These are phyloP conservation scores for Ahaetulla prasina DNA, from an alignment of 2,113 vertebrate genomes.

Conservation along the genomic window DNA sequence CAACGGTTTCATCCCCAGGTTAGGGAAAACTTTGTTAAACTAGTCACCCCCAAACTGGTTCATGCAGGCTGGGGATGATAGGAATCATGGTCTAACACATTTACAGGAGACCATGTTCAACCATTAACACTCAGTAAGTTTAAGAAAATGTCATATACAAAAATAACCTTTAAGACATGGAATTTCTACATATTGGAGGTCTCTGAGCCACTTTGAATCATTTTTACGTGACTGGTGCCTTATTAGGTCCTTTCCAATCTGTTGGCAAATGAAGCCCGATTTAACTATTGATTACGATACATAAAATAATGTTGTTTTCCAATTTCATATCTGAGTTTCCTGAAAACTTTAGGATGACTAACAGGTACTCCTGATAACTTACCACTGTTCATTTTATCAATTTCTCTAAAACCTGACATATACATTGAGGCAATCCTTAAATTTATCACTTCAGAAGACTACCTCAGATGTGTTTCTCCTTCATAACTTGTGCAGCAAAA, in stretches of 20 bases:
- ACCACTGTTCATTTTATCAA: slow-evolving; percentile 23
- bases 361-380: slow-evolving; percentile 10
- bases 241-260: neutral
- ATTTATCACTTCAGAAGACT: slow-evolving; percentile 26
- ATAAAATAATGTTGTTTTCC: slow-evolving; percentile 4
- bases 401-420: slow-evolving; percentile 29
- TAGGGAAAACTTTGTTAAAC: neutral
- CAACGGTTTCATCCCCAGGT: neutral
- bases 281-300: slow-evolving; percentile 1
- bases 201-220: neutral
- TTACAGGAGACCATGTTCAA: neutral
- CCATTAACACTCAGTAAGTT: neutral
- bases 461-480: slow-evolving; percentile 19
- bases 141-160: neutral
- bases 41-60: neutral
- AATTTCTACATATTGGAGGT: neutral
- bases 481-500: slow-evolving; percentile 11
- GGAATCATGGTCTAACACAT: neutral
- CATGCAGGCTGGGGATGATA: neutral
- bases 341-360: slow-evolving; percentile 11
- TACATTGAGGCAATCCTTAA: slow-evolving; percentile 19
- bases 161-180: neutral
- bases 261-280: neutral
- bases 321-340: slow-evolving; percentile 15
- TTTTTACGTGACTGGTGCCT: neutral